Conservation (phyloP, 1,140 invertebrate species). For the Drosophila ficusphila region DNA sequence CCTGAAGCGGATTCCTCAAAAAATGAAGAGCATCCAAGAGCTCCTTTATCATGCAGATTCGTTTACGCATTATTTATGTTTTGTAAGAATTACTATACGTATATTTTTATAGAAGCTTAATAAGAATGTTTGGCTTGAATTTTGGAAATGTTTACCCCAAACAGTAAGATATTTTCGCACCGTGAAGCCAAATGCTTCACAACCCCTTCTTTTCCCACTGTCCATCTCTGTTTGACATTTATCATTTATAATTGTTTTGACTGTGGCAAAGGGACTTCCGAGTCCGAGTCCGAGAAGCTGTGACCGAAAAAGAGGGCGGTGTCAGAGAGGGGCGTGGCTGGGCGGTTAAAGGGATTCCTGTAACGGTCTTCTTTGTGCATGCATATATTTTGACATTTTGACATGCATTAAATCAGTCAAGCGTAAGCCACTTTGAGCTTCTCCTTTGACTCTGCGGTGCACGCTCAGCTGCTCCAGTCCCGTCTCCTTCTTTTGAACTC, state of each 20-base stretch:
- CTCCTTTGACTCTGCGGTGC: conserved; percentile 49
- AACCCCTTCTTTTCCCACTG: background rate
- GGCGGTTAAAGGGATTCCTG: conserved; percentile 12
- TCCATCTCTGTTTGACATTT: conserved; percentile 55
- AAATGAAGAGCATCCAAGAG: too few relatives aligned
- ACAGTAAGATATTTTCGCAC: background rate
- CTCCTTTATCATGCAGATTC: background rate
- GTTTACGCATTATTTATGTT: background rate
- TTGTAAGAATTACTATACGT: too few relatives aligned
- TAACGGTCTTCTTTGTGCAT: conserved; percentile 64
- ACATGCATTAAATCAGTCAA: conserved; percentile 80
- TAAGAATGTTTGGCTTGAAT: too few relatives aligned
- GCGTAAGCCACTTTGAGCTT: conserved; percentile 60
- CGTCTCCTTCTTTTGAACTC: conserved; percentile 1
- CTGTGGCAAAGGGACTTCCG: conserved; percentile 33
- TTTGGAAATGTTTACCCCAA: too few relatives aligned
- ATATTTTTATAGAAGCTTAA: too few relatives aligned
- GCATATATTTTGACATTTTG: conserved; percentile 79
- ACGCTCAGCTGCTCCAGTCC: background rate
- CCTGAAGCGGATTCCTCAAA: too few relatives aligned
- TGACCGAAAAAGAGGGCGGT: conserved; percentile 18
- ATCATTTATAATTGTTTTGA: conserved; percentile 81
- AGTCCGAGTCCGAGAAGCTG: conserved; percentile 1
- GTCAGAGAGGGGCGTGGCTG: conserved; percentile 5
- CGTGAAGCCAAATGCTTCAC: background rate